Base-by-base conservation (phyloP, 2,888 invertebrate genomes). In the Parnassius orleans region DNA sequence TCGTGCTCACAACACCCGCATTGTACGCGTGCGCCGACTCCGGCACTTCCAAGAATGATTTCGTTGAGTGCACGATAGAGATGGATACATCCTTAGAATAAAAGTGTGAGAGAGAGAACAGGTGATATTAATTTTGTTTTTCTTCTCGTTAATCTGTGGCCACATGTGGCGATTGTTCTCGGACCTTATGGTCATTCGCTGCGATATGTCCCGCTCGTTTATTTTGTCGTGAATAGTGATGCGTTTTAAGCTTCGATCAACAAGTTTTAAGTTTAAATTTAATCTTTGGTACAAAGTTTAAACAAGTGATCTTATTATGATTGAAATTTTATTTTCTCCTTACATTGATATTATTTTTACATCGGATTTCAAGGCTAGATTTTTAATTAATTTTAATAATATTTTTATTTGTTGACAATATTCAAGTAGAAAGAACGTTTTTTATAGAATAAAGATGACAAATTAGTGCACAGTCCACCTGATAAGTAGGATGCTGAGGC, bases 101-200 rank as follows among this genome's bases (percentile, higher is more conserved):
- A 11, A 44, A 9, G 71, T n/a, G 44, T 57, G 69, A 79, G 73
- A 70, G 75, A 70, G 83, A 78, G 52, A 58, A 70, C 64, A 57
- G 67, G 66, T 74, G 74, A 82, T 80, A 83, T 84, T 81, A 83
- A 81, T 85, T 88, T 88, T 87, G 76, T 87, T 88, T 88, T 89
- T 89, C 86, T 87, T 87, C 89, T 84, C 77, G 81, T 87, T 86
- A 88, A 89, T 89, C 86, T 84, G 83, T 81, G 87, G 83, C 90
- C 90, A 90, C 90, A 91, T 90, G 90, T 90, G 89, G 90, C 80
- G 88, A 87, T 87, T 88, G 88, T 88, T 87, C 86, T 84, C 82
- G 87, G 90, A 88, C 90, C 90, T 86, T 90, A 88, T 83, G 90
- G 90, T 89, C 90, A 90, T 84, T 87, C 82, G 75, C 68, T 70